Evolutionary conservation across 1,140 invertebrate genomes (phyloP).

Genomic region (Drosophila azteca): DNA sequence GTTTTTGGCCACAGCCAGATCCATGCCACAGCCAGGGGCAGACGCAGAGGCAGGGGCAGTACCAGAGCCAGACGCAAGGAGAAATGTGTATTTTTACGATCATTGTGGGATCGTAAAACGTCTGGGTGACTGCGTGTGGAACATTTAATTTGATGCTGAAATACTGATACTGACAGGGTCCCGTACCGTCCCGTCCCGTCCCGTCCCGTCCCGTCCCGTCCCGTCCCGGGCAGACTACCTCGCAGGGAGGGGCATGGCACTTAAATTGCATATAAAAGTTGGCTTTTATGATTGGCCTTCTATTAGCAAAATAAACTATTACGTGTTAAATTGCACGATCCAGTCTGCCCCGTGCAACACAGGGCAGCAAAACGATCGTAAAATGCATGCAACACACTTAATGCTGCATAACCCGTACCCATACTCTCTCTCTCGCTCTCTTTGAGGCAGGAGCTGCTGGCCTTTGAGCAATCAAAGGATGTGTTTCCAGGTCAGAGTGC

Average conservation of each 20-base stretch:
- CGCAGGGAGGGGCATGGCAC: no score
- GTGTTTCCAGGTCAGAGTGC: conserved; percentile 22
- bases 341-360: conserved; percentile 25
- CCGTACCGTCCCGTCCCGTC: no score
- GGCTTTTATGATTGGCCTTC: conserved; percentile 75
- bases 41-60: no score
- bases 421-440: neutral
- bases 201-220: no score
- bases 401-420: conserved; percentile 42
- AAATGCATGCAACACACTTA: conserved; percentile 28
- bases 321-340: conserved; percentile 72
- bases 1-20: conserved; percentile 1
- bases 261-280: conserved; percentile 76
- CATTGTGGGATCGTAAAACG: conserved; percentile 39
- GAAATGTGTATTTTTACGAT: conserved; percentile 36
- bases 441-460: conserved; percentile 23
- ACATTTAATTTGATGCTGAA: conserved; percentile 76
- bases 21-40: neutral
- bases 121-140: conserved; percentile 18
- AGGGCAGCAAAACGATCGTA: conserved; percentile 36
- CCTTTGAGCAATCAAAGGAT: conserved; percentile 6
- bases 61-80: neutral
- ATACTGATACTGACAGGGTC: conserved; percentile 60
- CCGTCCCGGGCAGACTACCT: conserved; percentile 24
- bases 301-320: conserved; percentile 79